phyloP scores from a whole-genome alignment of 2,113 vertebrate genomes.

The Trochalopteron elliotii region DNA sequence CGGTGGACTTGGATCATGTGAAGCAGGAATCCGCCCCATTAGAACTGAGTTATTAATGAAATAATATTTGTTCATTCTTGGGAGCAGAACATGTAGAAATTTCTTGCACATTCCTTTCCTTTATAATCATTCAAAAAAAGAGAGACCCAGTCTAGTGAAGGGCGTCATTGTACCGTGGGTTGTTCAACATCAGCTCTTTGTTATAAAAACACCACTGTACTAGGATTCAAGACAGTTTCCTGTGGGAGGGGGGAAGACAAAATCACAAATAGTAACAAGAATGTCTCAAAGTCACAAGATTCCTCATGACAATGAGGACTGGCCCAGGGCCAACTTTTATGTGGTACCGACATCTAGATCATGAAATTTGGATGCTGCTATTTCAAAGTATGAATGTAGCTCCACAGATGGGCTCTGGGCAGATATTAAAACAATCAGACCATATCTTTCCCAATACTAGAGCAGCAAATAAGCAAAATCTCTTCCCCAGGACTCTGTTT shows the following conservation, averaged over 20 bases:
- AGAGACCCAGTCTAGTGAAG: neutral
- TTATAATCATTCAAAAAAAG: neutral
- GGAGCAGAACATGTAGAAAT: neutral
- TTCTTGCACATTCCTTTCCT: neutral
- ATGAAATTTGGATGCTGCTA: neutral
- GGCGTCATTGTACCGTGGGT: neutral
- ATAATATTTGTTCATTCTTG: neutral
- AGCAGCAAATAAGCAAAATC: neutral
- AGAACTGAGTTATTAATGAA: neutral
- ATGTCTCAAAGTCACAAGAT: neutral
- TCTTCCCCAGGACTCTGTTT: neutral
- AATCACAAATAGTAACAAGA: neutral
- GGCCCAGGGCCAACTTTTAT: neutral
- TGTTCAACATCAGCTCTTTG: neutral
- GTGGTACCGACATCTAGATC: neutral
- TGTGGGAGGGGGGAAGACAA: neutral
- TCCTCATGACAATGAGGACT: neutral
- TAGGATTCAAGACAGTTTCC: neutral
- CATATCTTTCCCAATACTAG: neutral
- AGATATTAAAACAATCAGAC: neutral
- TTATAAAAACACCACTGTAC: neutral
- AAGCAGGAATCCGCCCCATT: neutral
- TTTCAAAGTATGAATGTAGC: neutral
- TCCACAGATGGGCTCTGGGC: neutral
- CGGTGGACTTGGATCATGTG: neutral